These are phyloP conservation scores for Penaeus japonicus DNA, from an alignment of 1,140 invertebrate species.

Conservation along the genomic window DNA sequence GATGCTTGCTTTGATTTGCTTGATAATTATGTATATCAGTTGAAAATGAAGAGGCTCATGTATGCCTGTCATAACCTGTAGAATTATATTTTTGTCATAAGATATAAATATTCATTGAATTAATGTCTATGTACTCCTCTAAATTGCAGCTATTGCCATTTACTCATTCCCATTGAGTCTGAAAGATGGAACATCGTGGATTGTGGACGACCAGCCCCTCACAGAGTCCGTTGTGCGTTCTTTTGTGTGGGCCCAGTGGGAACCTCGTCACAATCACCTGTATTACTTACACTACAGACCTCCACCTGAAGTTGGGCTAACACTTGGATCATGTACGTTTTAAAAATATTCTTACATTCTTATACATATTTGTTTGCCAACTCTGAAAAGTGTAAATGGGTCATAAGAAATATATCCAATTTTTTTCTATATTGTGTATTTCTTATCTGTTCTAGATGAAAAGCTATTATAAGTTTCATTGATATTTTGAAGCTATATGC, in stretches of 20 bases:
- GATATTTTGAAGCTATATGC: no score
- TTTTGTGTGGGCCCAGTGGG: slow-evolving; percentile 86
- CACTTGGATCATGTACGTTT: slow-evolving; percentile 29
- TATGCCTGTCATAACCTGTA: background rate
- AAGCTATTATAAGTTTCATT: no score
- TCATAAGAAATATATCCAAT: no score
- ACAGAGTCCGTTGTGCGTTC: slow-evolving; percentile 71
- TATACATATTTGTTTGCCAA: no score
- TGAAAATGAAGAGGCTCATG: no score
- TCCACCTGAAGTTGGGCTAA: slow-evolving; percentile 63
- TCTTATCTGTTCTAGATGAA: no score
- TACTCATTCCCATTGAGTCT: slow-evolving; percentile 61
- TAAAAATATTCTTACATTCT: no score
- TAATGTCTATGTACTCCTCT: background rate
- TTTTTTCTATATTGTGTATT: no score
- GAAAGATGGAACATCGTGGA: slow-evolving; percentile 39
- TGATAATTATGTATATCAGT: no score
- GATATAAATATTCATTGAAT: background rate
- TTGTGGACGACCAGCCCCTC: slow-evolving; percentile 59
- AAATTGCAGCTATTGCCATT: slow-evolving; percentile 47
- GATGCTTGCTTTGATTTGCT: no score
- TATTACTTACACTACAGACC: slow-evolving; percentile 81
- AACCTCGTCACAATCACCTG: slow-evolving; percentile 76
- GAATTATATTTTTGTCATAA: background rate
- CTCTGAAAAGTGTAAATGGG: no score